Conservation (phyloP, 2,888 invertebrate species). For the Euzophera pinguis region DNA sequence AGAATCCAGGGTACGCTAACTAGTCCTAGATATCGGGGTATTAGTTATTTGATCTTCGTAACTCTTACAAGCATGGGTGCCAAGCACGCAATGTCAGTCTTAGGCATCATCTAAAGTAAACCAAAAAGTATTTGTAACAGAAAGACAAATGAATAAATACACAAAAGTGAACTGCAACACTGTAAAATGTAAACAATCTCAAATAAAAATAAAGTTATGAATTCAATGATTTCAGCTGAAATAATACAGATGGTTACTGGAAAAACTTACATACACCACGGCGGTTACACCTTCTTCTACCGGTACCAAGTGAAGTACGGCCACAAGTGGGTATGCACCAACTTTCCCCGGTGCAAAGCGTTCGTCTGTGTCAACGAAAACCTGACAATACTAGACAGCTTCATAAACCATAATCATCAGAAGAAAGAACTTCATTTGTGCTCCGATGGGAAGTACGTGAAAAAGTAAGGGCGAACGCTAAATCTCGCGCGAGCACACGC, state of each 20-base stretch:
- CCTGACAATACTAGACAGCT: conserved; percentile 26
- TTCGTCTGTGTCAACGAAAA: conserved; percentile 36
- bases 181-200: no score
- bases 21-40: no score
- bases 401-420: conserved; percentile 30
- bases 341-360: conserved; percentile 49
- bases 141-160: no score
- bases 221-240: conserved; percentile 30
- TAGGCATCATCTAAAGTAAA: no score
- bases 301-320: conserved; percentile 39
- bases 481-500: no score
- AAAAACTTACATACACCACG: conserved; percentile 34
- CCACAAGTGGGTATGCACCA: conserved; percentile 52
- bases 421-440: conserved; percentile 29
- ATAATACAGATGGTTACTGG: conserved; percentile 44
- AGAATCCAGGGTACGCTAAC: no score
- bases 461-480: conserved; percentile 12
- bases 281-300: conserved; percentile 50
- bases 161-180: no score
- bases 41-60: no score
- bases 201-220: no score
- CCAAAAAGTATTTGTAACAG: no score
- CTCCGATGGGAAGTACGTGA: conserved; percentile 33
- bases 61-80: no score
- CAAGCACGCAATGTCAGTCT: no score